Conservation (phyloP, 2,113 vertebrate species). For the Bagarius yarrelli region DNA sequence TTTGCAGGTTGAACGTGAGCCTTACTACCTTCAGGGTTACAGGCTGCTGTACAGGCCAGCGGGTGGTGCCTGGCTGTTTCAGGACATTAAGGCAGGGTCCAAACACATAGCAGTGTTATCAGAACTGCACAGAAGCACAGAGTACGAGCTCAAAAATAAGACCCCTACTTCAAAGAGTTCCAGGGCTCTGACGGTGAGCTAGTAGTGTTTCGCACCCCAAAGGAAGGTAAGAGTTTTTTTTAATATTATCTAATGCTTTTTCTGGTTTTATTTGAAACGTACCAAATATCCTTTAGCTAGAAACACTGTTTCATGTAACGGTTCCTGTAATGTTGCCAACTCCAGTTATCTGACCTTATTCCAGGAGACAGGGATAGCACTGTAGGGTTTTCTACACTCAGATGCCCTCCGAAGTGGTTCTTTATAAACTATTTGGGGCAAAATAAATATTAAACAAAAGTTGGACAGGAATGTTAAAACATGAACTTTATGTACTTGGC, state of each 20-base stretch:
- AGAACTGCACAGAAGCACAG: slow-evolving; percentile 74
- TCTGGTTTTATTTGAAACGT: slow-evolving; percentile 16
- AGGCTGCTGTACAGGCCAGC: slow-evolving; percentile 81
- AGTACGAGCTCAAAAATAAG: slow-evolving; percentile 90
- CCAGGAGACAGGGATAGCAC: background rate
- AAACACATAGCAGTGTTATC: slow-evolving; percentile 74
- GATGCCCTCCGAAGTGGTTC: background rate
- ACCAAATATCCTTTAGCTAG: slow-evolving; percentile 23
- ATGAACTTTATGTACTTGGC: background rate
- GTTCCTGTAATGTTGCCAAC: slow-evolving; percentile 4
- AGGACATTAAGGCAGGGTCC: slow-evolving; percentile 68
- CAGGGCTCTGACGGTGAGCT: slow-evolving; percentile 84
- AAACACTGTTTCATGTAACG: background rate
- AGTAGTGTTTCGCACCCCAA: slow-evolving; percentile 74
- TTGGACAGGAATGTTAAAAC: background rate
- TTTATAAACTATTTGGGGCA: background rate
- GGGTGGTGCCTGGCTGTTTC: slow-evolving; percentile 77
- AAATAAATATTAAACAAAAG: background rate
- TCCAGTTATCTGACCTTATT: slow-evolving; percentile 19
- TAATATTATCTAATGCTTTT: background rate
- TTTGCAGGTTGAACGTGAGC: slow-evolving; percentile 78
- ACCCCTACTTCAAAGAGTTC: slow-evolving; percentile 83
- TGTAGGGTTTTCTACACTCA: background rate
- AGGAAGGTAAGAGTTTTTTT: slow-evolving; percentile 77
- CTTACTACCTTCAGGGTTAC: slow-evolving; percentile 84